Conservation (phyloP, 2,113 vertebrate genomes). For the Athene cunicularia region DNA sequence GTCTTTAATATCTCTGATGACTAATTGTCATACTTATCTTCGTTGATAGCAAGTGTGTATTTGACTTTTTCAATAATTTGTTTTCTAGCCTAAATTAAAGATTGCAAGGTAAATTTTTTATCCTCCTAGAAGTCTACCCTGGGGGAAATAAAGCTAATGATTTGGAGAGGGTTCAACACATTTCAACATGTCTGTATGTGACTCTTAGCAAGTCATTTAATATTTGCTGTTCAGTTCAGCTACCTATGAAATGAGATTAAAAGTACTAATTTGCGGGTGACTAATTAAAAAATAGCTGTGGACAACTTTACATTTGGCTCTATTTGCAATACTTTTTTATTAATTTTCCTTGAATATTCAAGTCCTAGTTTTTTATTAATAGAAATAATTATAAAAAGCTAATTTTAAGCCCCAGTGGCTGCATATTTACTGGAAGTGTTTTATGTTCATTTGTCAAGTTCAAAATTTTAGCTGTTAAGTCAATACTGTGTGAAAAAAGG, state of each 20-base stretch:
- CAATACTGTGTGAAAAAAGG: background rate
- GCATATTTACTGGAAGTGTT: background rate
- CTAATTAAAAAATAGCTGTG: background rate
- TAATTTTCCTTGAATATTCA: background rate
- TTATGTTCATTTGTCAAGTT: background rate
- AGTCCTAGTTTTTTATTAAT: background rate
- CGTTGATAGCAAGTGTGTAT: background rate
- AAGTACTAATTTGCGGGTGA: background rate
- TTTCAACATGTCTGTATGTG: background rate
- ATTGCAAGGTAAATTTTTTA: background rate
- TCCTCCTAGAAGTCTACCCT: background rate
- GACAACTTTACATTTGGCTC: background rate
- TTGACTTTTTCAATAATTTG: background rate
- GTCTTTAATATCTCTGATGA: background rate
- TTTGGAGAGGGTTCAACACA: background rate
- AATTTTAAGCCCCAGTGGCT: background rate
- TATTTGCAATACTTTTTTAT: background rate
- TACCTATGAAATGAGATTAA: background rate
- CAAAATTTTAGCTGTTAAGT: background rate
- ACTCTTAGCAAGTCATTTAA: background rate
- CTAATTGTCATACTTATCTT: background rate
- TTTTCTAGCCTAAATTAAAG: background rate
- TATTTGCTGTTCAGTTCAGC: background rate
- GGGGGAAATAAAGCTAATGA: background rate
- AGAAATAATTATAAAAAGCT: background rate